A percentile compares a stretch with the other conserved stretches of the same genome.
phyloP scores from a whole-genome alignment of 2,113 vertebrate species.

The Aspidoscelis tigris region DNA sequence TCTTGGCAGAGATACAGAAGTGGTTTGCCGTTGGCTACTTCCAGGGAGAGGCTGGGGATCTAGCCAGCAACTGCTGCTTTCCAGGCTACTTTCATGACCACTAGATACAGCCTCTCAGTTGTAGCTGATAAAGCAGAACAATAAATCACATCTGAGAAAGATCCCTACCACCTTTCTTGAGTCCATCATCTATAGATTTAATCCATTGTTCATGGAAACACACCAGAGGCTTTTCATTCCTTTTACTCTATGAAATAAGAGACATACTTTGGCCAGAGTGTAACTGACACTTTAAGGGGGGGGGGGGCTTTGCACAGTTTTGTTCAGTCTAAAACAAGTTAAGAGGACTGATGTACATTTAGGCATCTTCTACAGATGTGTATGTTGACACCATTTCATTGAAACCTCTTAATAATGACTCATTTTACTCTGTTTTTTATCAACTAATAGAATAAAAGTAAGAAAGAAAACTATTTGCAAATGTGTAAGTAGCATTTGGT shows the following conservation, averaged over 20 bases:
- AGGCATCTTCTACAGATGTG: not conserved
- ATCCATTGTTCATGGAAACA: not conserved
- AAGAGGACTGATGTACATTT: not conserved
- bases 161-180: not conserved
- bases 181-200: not conserved
- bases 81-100: too few relatives aligned
- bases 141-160: not conserved
- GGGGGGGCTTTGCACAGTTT: not conserved
- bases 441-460: not conserved
- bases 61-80: too few relatives aligned
- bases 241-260: not conserved
- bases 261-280: not conserved
- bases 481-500: conserved; percentile 8
- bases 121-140: too few relatives aligned
- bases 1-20: too few relatives aligned
- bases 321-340: not conserved
- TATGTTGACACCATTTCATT: conserved; percentile 2
- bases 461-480: not conserved
- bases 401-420: conserved; percentile 20
- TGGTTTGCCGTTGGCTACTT: too few relatives aligned
- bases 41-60: too few relatives aligned
- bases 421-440: conserved; percentile 24
- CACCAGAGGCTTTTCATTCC: not conserved
- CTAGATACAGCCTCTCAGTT: too few relatives aligned
- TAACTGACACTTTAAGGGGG: not conserved